Conservation (phyloP, 2,113 vertebrate genomes). For the Thinocorus orbignyianus region DNA sequence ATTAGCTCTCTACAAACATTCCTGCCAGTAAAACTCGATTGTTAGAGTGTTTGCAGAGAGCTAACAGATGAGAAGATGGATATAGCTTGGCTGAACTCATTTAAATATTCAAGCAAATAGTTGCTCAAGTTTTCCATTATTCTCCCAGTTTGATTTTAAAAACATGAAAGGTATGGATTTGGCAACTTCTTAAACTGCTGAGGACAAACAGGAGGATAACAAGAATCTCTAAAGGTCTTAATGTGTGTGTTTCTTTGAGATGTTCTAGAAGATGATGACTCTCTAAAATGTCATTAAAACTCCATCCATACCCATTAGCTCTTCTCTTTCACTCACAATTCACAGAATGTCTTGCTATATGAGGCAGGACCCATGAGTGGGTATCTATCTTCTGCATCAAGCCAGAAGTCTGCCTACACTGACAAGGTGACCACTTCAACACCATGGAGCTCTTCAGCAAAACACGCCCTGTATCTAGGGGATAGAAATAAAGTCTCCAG, state of each 20-base stretch:
- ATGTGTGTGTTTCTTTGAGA: not conserved
- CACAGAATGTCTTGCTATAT: not conserved
- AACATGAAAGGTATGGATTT: not conserved
- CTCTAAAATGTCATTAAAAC: not conserved
- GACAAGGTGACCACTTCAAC: not conserved
- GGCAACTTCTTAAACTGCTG: not conserved
- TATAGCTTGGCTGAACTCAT: not conserved
- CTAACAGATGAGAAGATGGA: not conserved
- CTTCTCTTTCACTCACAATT: not conserved
- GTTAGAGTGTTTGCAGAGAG: constrained; percentile 48
- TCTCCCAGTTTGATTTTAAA: not conserved
- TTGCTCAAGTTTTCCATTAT: not conserved
- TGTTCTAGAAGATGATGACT: not conserved
- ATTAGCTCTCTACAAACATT: constrained; percentile 62
- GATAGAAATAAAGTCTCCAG: not conserved
- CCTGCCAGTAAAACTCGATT: constrained; percentile 13
- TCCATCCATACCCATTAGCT: not conserved
- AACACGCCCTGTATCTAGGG: rapidly evolving
- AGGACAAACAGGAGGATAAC: not conserved
- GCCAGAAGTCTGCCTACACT: not conserved
- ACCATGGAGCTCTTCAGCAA: not conserved
- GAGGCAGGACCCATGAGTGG: not conserved
- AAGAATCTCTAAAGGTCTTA: not conserved
- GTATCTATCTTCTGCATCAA: not conserved
- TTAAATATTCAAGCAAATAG: constrained; percentile 22